phyloP scores from a whole-genome alignment of 2,113 vertebrate genomes.

The Boleophthalmus pectinirostris region DNA sequence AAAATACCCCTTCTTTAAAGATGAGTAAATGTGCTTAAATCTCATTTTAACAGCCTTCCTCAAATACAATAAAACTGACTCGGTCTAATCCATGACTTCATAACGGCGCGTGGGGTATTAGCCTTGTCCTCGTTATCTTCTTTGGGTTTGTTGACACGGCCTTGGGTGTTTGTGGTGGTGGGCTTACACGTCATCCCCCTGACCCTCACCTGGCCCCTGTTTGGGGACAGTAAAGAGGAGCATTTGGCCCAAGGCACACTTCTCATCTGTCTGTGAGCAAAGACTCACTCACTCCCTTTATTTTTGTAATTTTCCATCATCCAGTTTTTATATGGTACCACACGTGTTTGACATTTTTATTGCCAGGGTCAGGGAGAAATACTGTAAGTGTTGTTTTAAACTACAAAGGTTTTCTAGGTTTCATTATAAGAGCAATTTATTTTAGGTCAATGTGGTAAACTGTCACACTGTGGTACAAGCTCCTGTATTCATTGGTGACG shows the following conservation, averaged over 20 bases:
- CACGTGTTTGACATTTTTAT: not conserved
- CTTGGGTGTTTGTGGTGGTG: constrained; percentile 54
- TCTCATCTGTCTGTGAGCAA: not conserved
- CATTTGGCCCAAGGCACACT: constrained; percentile 36
- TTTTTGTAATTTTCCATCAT: not conserved
- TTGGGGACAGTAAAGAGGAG: constrained; percentile 29
- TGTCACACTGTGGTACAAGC: too few relatives aligned
- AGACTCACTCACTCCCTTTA: constrained; percentile 4
- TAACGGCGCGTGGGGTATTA: not conserved
- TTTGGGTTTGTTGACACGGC: constrained; percentile 59
- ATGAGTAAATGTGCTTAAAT: not conserved
- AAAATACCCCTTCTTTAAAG: not conserved
- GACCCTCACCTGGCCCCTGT: constrained; percentile 65
- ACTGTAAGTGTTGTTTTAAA: not conserved
- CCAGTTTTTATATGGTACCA: not conserved
- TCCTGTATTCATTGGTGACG: too few relatives aligned
- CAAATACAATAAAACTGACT: not conserved
- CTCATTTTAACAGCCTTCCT: not conserved
- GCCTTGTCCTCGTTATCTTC: constrained; percentile 49
- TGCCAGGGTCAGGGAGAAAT: not conserved
- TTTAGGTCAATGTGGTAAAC: too few relatives aligned
- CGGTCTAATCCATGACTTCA: not conserved
- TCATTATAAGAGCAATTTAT: not conserved
- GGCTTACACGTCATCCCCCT: constrained; percentile 44
- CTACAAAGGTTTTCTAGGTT: not conserved